Conservation (phyloP, 2,888 invertebrate species). For the Hermodice carunculata region DNA sequence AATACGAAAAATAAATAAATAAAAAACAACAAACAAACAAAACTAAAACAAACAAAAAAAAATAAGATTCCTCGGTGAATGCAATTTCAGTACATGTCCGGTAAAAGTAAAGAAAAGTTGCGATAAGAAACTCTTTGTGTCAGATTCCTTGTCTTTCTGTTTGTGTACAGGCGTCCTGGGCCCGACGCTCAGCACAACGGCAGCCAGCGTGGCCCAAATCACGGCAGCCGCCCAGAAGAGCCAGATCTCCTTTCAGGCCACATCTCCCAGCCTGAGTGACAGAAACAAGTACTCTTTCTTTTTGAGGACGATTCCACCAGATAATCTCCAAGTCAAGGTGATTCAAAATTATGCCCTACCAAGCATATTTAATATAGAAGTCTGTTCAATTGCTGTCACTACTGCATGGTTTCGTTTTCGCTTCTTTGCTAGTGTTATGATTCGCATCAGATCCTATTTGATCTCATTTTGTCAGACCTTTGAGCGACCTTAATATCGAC, state of each 20-base stretch:
- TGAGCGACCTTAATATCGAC: no score
- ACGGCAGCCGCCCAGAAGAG: conserved; percentile 73
- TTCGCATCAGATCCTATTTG: no score
- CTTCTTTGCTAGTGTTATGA: no score
- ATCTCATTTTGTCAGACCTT: no score
- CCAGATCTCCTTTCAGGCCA: conserved; percentile 63
- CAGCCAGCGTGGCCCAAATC: conserved; percentile 73
- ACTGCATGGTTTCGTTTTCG: no score
- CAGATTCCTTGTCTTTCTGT: not conserved
- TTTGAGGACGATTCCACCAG: conserved; percentile 62
- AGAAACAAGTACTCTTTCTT: conserved; percentile 50
- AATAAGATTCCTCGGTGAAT: no score
- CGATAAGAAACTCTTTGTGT: not conserved
- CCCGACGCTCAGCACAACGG: conserved; percentile 73
- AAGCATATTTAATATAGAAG: no score
- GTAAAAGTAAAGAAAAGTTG: not conserved
- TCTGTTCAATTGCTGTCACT: no score
- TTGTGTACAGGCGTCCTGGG: conserved; percentile 74
- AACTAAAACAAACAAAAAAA: no score
- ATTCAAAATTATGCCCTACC: not conserved
- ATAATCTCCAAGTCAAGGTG: conserved; percentile 56
- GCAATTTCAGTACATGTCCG: no score
- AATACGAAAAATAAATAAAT: no score
- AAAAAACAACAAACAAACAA: no score
- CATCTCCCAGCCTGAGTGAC: conserved; percentile 51